These are phyloP conservation scores for Dorcus parallelipipedus DNA, from an alignment of 2,888 invertebrate species.

Conservation along the genomic window DNA sequence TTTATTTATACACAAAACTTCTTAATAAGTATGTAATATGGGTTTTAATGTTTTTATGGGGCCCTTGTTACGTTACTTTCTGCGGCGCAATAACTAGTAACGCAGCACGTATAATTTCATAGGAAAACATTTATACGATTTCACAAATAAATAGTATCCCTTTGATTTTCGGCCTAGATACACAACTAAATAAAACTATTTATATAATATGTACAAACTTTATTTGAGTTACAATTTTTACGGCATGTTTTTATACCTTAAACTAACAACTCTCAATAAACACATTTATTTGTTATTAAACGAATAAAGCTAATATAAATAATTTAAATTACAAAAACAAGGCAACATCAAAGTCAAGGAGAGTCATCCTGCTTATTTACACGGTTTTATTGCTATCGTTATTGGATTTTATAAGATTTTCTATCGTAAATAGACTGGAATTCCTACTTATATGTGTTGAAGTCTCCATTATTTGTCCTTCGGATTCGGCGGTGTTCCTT, in stretches of 20 bases:
- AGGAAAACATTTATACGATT: constrained; percentile 15
- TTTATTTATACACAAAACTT: too few species aligned
- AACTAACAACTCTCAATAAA: constrained; percentile 19
- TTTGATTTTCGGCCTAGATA: constrained; percentile 10
- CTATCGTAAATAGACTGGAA: constrained; percentile 48
- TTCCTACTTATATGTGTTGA: constrained; percentile 40
- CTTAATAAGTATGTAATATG: too few species aligned
- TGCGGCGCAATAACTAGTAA: too few species aligned
- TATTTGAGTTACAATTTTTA: constrained; percentile 23
- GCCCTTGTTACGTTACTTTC: too few species aligned
- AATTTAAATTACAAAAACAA: constrained; percentile 38
- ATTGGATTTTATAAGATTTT: constrained; percentile 48
- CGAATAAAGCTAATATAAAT: constrained; percentile 35
- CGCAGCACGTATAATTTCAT: too few species aligned
- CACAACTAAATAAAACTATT: constrained; percentile 10
- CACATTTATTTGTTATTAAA: constrained; percentile 19
- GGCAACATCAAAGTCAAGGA: constrained; percentile 38
- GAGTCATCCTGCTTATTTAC: constrained; percentile 39
- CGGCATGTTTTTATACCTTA: constrained; percentile 24
- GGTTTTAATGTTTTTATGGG: too few species aligned
- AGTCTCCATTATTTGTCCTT: constrained; percentile 16
- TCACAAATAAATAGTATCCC: constrained; percentile 16
- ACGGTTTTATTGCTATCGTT: constrained; percentile 37
- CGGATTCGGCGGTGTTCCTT: constrained; percentile 11
- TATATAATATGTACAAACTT: constrained; percentile 17